Base-by-base conservation (phyloP, 2,888 invertebrate species). In the Agrochola litura region DNA sequence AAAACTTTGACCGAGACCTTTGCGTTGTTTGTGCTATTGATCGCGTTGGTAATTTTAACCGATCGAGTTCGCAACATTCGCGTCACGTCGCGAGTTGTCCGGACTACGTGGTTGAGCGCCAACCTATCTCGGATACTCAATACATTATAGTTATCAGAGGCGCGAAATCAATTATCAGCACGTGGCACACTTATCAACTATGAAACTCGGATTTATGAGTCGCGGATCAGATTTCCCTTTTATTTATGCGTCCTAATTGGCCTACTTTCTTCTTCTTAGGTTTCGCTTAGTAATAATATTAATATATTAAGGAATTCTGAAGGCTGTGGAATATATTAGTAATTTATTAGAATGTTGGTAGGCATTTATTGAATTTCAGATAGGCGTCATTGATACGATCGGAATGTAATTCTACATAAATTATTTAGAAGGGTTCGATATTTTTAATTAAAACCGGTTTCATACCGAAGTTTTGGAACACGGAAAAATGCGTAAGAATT, bases 21-120 rank as follows among this genome's bases (percentile, higher is more conserved):
- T 89, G 88, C 85, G 88, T 88, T 91, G 92, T 93, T 94, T 93
- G 91, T 91, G 90, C 88, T 94, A 95, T 95, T 91, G 94, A 94
- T 93, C 91, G 90, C 83, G 86, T 89, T 88, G 85, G 91, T 92
- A 92, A 93, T 93, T 93, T 92, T 93, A 94, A 93, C 90, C 88
- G 91, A 92, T 91, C 89, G 89, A 89, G 88, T 90, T 89, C 86
- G 90, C 81, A 89, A 91, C 87, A 95, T 94, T 95, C 96, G 78
- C 81, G 88, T 93, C 96, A 96, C 96, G 96, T 95, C 88, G 88
- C 69, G 87, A 93, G 91, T 94, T 93, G 91, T 91, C 92, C 91
- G 91, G 86, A 87, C 77, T 89, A 91, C 92, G 92, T 92, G 90
- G 88, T 89, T 81, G 86, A 86, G 86, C 79, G 82, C 85, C 84